A percentile compares a stretch with the other conserved stretches of the same genome.
These are phyloP conservation scores for Laothoe populi DNA, from an alignment of 2,888 invertebrate species.

Conservation along the genomic window DNA sequence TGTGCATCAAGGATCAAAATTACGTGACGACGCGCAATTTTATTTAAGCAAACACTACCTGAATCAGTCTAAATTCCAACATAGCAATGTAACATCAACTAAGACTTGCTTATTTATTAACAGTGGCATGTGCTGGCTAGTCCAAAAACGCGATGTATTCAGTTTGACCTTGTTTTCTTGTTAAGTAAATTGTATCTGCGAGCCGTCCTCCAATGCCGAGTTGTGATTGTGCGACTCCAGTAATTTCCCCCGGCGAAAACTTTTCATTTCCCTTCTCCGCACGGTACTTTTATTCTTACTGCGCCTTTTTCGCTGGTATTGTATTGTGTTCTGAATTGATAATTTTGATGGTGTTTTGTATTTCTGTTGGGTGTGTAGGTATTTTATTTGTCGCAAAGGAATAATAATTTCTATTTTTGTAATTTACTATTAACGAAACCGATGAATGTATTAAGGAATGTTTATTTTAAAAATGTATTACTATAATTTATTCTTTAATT, in stretches of 20 bases:
- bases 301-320: background rate
- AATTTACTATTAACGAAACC: no score
- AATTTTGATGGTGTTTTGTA: background rate
- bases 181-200: slow-evolving; percentile 43
- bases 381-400: background rate
- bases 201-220: slow-evolving; percentile 41
- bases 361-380: background rate
- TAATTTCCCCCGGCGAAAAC: slow-evolving; percentile 66
- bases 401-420: background rate
- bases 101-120: background rate
- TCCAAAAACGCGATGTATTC: slow-evolving; percentile 27
- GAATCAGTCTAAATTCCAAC: background rate
- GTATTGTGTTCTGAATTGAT: slow-evolving; percentile 1
- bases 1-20: no score
- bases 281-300: background rate
- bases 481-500: no score
- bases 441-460: no score
- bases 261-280: slow-evolving; percentile 45
- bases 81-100: background rate
- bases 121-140: background rate
- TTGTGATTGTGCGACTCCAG: slow-evolving; percentile 55
- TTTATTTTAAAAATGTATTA: no score
- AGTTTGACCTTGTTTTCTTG: slow-evolving; percentile 49
- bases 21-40: no score
- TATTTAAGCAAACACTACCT: no score